These are phyloP conservation scores for Notiomystis cincta DNA, from an alignment of 2,113 vertebrate species.

Conservation along the genomic window DNA sequence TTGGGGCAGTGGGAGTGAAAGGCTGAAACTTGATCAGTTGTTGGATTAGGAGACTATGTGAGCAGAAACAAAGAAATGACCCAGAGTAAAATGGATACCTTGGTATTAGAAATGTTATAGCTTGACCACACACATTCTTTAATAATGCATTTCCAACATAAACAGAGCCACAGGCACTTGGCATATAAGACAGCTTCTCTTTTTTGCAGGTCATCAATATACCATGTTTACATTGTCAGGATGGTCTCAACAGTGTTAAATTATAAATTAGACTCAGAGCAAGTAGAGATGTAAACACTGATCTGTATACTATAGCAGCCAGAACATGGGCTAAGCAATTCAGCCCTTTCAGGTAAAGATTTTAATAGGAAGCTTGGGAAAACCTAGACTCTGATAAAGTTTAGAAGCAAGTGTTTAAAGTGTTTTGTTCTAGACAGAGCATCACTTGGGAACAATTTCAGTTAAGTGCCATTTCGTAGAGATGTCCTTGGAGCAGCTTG, in stretches of 20 bases:
- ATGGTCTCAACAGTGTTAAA: conserved; percentile 56
- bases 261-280: conserved; percentile 43
- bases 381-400: conserved; percentile 8
- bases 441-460: conserved; percentile 36
- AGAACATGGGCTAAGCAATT: neutral
- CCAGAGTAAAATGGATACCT: conserved; percentile 28
- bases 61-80: conserved; percentile 59
- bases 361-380: conserved; percentile 49
- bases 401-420: neutral
- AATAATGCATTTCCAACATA: conserved; percentile 63
- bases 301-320: conserved; percentile 8
- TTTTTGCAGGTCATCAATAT: conserved; percentile 65
- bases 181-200: conserved; percentile 53
- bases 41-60: conserved; percentile 35
- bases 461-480: neutral
- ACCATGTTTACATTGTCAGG: conserved; percentile 54
- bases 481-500: conserved; percentile 29
- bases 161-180: conserved; percentile 60
- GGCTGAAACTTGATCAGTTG: conserved; percentile 44
- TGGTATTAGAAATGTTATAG: conserved; percentile 23
- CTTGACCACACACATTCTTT: conserved; percentile 63
- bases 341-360: conserved; percentile 28
- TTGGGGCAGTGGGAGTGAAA: conserved; percentile 7
- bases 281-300: conserved; percentile 45
- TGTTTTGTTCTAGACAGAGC: neutral